Evolutionary conservation across 2,797 vertebrate species (phyloP).

Genomic region (Potorous gilbertii): DNA sequence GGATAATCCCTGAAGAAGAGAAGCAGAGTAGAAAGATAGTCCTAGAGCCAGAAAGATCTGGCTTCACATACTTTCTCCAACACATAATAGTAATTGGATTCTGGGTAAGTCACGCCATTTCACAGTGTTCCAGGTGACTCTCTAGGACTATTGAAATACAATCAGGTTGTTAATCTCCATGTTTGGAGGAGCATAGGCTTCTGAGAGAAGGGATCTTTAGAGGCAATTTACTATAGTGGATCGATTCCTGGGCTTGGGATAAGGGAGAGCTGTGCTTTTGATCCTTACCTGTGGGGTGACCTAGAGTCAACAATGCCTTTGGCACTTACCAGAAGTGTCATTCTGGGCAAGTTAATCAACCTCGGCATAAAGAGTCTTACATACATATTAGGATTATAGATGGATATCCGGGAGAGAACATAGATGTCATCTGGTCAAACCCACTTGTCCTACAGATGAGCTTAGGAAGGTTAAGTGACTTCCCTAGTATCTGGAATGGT

Average conservation of each 20-base stretch:
- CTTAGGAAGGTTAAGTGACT: neutral
- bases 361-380: neutral
- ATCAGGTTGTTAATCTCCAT: neutral
- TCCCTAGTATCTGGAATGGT: neutral
- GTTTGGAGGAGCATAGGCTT: neutral
- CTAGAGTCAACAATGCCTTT: neutral
- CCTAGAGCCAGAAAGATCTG: neutral
- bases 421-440: neutral
- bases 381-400: neutral
- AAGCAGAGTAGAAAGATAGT: neutral
- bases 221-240: neutral
- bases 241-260: neutral
- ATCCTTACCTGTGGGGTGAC: neutral
- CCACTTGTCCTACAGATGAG: neutral
- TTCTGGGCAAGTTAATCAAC: neutral
- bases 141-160: neutral
- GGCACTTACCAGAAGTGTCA: neutral
- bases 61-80: neutral
- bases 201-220: neutral
- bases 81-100: neutral
- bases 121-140: neutral
- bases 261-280: neutral
- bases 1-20: neutral
- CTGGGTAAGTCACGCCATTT: neutral
- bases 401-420: neutral